Evolutionary conservation across 2,113 vertebrate genomes (phyloP).

Genomic region (Thunnus maccoyii): DNA sequence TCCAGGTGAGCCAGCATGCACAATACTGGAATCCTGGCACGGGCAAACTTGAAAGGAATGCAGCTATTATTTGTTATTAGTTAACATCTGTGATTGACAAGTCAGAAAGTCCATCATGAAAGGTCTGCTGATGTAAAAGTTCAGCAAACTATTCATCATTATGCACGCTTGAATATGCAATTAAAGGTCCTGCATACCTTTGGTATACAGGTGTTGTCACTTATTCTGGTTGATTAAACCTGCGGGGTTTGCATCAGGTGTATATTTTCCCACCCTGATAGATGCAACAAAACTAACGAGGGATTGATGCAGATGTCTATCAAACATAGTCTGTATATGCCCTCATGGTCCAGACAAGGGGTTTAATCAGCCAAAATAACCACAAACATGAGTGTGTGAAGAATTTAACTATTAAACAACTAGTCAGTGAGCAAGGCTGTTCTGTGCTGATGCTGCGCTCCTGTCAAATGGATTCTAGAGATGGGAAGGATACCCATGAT

Average conservation of each 20-base stretch:
- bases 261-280: too few species aligned
- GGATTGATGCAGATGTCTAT: too few species aligned
- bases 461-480: too few species aligned
- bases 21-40: not conserved
- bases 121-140: not conserved
- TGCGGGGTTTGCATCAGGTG: too few species aligned
- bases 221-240: constrained; percentile 36
- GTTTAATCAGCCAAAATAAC: not conserved
- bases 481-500: too few species aligned
- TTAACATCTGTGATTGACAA: constrained; percentile 10
- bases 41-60: not conserved
- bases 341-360: too few species aligned
- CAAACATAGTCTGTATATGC: too few species aligned
- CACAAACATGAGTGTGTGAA: too few species aligned
- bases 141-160: constrained; percentile 11
- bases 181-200: constrained; percentile 1
- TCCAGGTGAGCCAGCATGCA: not conserved
- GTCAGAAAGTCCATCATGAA: not conserved
- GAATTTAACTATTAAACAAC: too few species aligned
- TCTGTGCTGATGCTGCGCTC: not conserved
- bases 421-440: too few species aligned
- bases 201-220: constrained; percentile 3
- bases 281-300: too few species aligned
- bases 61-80: not conserved
- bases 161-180: constrained; percentile 12